Conservation (phyloP, 2,888 invertebrate species). For the Phania funesta region DNA sequence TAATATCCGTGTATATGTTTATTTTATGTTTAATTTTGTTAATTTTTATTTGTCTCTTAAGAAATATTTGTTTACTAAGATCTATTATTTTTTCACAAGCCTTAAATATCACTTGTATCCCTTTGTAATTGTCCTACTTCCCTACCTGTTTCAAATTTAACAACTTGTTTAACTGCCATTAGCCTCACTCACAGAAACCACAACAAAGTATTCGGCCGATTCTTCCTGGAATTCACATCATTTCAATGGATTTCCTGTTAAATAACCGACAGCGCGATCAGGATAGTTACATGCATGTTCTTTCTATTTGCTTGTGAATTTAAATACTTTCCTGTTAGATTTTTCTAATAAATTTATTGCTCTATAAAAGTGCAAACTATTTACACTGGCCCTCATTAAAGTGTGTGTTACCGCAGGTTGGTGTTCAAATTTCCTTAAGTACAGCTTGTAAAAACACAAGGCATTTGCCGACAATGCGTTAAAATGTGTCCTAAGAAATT, state of each 20-base stretch:
- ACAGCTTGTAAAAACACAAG: conserved; percentile 3
- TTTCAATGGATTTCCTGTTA: conserved; percentile 62
- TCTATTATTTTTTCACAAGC: no score
- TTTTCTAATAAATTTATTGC: conserved; percentile 42
- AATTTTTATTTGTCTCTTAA: no score
- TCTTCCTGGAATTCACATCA: conserved; percentile 58
- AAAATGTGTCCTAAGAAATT: background rate
- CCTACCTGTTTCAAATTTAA: conserved; percentile 19
- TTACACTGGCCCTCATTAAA: conserved; percentile 48
- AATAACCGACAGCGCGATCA: background rate
- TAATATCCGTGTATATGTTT: no score
- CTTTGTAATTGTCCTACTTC: no score
- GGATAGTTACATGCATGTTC: conserved; percentile 3
- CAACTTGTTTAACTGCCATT: conserved; percentile 56
- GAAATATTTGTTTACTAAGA: no score
- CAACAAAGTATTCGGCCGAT: conserved; percentile 50
- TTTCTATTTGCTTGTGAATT: conserved; percentile 58
- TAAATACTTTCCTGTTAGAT: conserved; percentile 26
- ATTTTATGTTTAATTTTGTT: no score
- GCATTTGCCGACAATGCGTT: conserved; percentile 45
- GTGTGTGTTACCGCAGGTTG: conserved; percentile 40
- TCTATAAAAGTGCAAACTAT: conserved; percentile 47
- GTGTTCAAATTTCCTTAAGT: conserved; percentile 19
- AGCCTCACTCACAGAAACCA: conserved; percentile 17
- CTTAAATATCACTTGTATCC: no score